Conservation (phyloP, 2,113 vertebrate genomes). For the Corapipo altera region DNA sequence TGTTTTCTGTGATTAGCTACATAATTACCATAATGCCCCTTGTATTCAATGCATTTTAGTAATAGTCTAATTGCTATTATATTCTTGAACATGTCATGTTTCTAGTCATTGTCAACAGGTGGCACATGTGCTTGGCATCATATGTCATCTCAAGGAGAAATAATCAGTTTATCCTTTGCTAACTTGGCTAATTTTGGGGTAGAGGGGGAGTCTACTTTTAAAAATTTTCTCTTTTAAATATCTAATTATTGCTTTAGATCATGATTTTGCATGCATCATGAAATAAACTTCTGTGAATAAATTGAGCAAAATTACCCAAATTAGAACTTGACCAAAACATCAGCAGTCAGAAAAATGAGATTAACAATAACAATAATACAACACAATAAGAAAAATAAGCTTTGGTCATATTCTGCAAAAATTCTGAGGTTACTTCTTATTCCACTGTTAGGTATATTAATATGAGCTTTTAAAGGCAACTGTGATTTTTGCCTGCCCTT, state of each 20-base stretch:
- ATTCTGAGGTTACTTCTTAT: background rate
- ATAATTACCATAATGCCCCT: background rate
- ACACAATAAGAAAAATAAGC: background rate
- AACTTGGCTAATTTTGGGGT: background rate
- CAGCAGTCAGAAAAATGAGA: background rate
- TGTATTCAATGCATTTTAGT: background rate
- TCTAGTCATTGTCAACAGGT: background rate
- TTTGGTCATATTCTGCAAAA: background rate
- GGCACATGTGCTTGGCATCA: background rate
- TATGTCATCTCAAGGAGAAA: background rate
- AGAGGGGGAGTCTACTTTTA: background rate
- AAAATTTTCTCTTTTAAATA: background rate
- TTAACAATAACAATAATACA: too few relatives aligned
- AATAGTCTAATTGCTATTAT: background rate
- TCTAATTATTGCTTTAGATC: background rate
- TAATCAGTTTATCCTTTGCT: background rate
- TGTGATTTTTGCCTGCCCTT: background rate
- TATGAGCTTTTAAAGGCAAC: background rate
- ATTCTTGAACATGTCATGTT: background rate
- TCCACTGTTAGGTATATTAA: background rate
- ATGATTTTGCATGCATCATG: background rate
- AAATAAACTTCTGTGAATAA: background rate
- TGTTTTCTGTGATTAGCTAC: slow-evolving; percentile 12
- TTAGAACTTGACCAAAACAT: background rate
- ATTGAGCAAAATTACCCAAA: background rate